phyloP scores from a whole-genome alignment of 2,888 invertebrate genomes.

The Podotricha telesiphe region DNA sequence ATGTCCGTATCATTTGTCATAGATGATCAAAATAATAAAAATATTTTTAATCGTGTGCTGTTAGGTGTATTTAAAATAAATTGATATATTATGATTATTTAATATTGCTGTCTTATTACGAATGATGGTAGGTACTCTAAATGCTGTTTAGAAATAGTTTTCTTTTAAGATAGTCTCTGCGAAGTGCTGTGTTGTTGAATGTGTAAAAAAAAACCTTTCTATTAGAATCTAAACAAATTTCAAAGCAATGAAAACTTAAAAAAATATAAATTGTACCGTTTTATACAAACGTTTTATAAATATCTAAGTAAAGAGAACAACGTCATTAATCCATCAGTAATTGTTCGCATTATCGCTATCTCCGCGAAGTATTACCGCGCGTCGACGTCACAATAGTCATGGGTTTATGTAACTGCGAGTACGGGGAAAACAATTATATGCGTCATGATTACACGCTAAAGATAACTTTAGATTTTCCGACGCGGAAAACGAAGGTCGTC shows the following conservation, averaged over 20 bases:
- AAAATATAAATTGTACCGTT: background rate
- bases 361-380: constrained; percentile 8
- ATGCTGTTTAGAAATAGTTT: no score
- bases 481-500: constrained; percentile 12
- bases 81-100: no score
- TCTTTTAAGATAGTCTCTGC: no score
- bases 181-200: no score
- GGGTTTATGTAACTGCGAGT: constrained; percentile 15
- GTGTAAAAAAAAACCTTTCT: no score
- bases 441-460: constrained; percentile 22
- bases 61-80: no score
- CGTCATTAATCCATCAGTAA: constrained; percentile 26
- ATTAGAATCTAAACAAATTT: background rate
- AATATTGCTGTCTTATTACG: no score
- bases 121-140: no score
- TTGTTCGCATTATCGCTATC: constrained; percentile 25
- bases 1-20: no score
- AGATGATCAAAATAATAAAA: no score
- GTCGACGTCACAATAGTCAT: constrained; percentile 27
- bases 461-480: constrained; percentile 20
- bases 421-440: constrained; percentile 27
- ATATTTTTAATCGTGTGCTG: no score
- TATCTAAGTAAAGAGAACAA: background rate
- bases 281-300: background rate
- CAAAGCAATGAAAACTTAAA: background rate